Percentiles rank a stretch among this genome's conserved stretches.
Conservation (phyloP, 2,888 invertebrate genomes). For the Callyntrura guangdongensis region DNA sequence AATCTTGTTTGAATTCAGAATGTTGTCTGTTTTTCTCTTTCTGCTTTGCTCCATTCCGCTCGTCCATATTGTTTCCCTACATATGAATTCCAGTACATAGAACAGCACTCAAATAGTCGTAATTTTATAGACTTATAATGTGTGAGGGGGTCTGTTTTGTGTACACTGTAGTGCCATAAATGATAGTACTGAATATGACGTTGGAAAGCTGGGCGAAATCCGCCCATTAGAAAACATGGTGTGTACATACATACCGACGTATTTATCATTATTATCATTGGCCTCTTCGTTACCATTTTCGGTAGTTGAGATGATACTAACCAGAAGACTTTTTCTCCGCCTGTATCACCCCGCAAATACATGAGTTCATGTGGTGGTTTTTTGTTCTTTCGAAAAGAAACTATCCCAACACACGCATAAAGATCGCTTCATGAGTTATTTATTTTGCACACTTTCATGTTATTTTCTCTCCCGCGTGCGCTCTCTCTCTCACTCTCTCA, state of each 20-base stretch:
- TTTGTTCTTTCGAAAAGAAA: slow-evolving; percentile 27
- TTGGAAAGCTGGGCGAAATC: slow-evolving; percentile 26
- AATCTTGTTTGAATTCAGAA: slow-evolving; percentile 76
- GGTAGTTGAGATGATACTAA: background rate
- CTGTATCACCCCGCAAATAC: background rate
- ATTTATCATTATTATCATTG: slow-evolving; percentile 43
- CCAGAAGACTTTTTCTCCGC: slow-evolving; percentile 19
- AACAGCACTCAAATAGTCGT: background rate
- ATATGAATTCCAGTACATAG: background rate
- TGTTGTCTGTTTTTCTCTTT: slow-evolving; percentile 59
- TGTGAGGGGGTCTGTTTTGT: slow-evolving; percentile 38
- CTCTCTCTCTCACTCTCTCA: slow-evolving; percentile 11
- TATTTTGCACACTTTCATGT: slow-evolving; percentile 64
- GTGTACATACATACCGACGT: background rate
- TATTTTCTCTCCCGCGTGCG: slow-evolving; percentile 27
- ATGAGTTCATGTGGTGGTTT: slow-evolving; percentile 43
- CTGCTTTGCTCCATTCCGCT: slow-evolving; percentile 29
- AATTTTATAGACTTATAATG: slow-evolving; percentile 38
- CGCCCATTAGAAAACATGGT: slow-evolving; percentile 47
- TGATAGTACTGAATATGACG: slow-evolving; percentile 60
- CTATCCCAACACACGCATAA: slow-evolving; percentile 65
- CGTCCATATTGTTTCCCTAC: slow-evolving; percentile 53
- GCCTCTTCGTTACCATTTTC: slow-evolving; percentile 18
- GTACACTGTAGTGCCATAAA: slow-evolving; percentile 19
- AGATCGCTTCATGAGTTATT: slow-evolving; percentile 73